Base-by-base conservation (phyloP, 1,140 invertebrate genomes). In the Scaptodrosophila lebanonensis region DNA sequence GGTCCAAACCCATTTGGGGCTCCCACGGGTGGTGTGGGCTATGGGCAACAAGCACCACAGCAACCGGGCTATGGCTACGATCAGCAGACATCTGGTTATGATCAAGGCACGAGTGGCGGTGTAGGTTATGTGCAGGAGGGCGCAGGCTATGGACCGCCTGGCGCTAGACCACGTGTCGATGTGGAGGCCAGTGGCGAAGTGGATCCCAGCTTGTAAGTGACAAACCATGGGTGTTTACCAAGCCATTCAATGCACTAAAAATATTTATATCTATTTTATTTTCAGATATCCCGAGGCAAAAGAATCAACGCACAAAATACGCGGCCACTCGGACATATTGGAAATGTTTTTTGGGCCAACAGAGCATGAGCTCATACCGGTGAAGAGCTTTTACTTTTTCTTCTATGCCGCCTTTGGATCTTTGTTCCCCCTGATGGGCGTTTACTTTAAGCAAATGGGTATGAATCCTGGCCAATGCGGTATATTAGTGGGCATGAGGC, bases 331-430 rank as follows among this genome's bases (percentile, higher is more conserved):
- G 54, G 95, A 96, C 83, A 85, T 97, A 53, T 87, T 97, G 48
- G 95, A 96, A 87, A 90, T 94, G 72, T 88, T 96, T 7, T 95
- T 94, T 72, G 94, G 95, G 88, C 92, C 15, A 77, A 43, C 52
- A 2, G 95, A 97, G 85, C 94, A 94, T 39, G 95, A 98, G 85
- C 89, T 98, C 35, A 90, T 98, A 44, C 94, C 96, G 2, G 95
- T 97, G 42, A 98, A 98, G 87, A 94, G 95, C 1, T 99, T 99
- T 87, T 99, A 99, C 87, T 99, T 99, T 88, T 99, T 99, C 90
- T 99, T 99, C 88, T 99, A 99, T 86, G 97, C 98, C 1, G 98
- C 98, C 1, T 99, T 99, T 77, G 98, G 98, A 3, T 98, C 97
- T 0, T 90, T 99, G 0, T 99, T 99, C 85, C 98, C 98, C 0